These are phyloP conservation scores for Venusia cambrica DNA, from an alignment of 2,888 invertebrate genomes.

Conservation along the genomic window DNA sequence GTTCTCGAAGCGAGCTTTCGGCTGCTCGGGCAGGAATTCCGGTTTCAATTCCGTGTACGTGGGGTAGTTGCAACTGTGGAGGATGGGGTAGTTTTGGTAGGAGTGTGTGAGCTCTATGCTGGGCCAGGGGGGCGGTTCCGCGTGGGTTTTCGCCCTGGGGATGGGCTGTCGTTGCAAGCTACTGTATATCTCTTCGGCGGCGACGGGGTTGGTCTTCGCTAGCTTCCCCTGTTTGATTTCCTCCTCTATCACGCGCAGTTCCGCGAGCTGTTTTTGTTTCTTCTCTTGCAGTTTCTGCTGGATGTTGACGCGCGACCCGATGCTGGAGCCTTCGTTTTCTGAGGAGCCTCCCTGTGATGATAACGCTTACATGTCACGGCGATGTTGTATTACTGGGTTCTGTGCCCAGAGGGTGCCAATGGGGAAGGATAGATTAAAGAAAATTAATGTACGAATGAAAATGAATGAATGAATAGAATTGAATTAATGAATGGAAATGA, in stretches of 20 bases:
- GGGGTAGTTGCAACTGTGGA: constrained; percentile 64
- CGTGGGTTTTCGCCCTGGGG: constrained; percentile 85
- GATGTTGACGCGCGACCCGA: constrained; percentile 89
- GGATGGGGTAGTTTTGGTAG: constrained; percentile 71
- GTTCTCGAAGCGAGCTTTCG: constrained; percentile 56
- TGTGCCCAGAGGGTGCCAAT: too few relatives aligned
- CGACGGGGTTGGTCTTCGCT: constrained; percentile 76
- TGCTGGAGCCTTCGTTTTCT: constrained; percentile 88
- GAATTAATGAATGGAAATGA: too few relatives aligned
- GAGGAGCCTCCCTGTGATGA: constrained; percentile 83
- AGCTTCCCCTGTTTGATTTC: constrained; percentile 93
- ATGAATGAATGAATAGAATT: too few relatives aligned
- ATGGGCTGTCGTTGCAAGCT: constrained; percentile 83
- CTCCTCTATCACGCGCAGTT: constrained; percentile 88
- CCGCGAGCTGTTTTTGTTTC: constrained; percentile 92
- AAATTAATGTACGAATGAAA: too few relatives aligned
- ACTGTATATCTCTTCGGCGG: constrained; percentile 79
- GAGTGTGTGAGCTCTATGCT: constrained; percentile 68
- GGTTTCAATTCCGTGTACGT: constrained; percentile 70
- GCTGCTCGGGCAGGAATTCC: constrained; percentile 49
- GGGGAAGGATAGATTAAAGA: too few relatives aligned
- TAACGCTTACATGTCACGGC: too few relatives aligned
- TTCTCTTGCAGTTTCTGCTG: constrained; percentile 93
- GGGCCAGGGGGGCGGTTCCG: constrained; percentile 78
- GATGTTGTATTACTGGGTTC: too few relatives aligned